Conservation (phyloP, 2,113 vertebrate genomes). For the Lepisosteus oculatus region DNA sequence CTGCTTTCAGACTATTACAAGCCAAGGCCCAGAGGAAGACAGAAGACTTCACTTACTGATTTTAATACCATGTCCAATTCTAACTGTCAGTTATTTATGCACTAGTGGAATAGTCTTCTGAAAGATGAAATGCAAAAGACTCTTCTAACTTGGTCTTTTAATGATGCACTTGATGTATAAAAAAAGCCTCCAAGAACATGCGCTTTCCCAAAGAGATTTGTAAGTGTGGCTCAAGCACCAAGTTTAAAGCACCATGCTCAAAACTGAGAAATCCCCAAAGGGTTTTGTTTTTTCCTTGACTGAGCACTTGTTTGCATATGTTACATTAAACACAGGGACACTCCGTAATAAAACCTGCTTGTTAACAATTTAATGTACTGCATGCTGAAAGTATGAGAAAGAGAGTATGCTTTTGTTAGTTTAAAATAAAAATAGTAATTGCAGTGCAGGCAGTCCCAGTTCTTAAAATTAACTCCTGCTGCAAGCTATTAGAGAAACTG, state of each 20-base stretch:
- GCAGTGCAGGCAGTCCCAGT: not conserved
- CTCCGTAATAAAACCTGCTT: not conserved
- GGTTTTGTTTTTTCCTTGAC: conserved; percentile 21
- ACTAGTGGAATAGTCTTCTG: conserved; percentile 66
- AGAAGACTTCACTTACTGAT: conserved; percentile 78
- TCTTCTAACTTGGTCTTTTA: conserved; percentile 78
- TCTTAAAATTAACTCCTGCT: no score
- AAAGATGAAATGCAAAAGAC: conserved; percentile 77
- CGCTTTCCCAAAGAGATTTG: conserved; percentile 48
- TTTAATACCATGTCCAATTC: conserved; percentile 83
- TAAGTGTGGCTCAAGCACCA: conserved; percentile 39
- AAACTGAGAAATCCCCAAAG: conserved; percentile 20
- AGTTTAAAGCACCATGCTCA: conserved; percentile 42
- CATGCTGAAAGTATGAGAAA: not conserved
- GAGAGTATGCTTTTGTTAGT: not conserved
- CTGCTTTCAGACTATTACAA: conserved; percentile 77
- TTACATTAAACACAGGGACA: conserved; percentile 18
- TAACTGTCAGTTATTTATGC: conserved; percentile 79
- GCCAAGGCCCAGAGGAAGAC: conserved; percentile 72
- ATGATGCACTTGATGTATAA: conserved; percentile 70
- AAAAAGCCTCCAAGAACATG: conserved; percentile 39
- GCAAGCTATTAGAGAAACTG: no score
- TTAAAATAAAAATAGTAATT: not conserved
- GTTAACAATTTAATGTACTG: not conserved
- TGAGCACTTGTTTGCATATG: conserved; percentile 24